Evolutionary conservation across 2,113 vertebrate genomes (phyloP).

Genomic region (Scartelaos histophorus): DNA sequence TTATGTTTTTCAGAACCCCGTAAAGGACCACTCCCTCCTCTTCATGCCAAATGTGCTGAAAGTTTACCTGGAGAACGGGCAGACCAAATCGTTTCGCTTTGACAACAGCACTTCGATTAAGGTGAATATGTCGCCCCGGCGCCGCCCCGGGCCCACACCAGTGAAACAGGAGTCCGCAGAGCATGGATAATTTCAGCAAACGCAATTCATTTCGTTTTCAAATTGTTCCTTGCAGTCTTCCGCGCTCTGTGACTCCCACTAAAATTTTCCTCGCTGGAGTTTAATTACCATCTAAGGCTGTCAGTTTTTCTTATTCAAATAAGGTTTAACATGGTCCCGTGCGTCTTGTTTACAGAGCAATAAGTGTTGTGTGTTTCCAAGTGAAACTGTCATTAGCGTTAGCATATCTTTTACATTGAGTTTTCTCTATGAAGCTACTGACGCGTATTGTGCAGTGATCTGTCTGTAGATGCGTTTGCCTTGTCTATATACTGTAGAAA

Average conservation of each 20-base stretch:
- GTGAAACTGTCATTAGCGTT: background rate
- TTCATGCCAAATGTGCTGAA: slow-evolving; percentile 99
- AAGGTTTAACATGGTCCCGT: background rate
- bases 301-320: slow-evolving; percentile 9
- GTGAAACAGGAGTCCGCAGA: slow-evolving; percentile 26
- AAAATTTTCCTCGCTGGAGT: slow-evolving; percentile 6
- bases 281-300: slow-evolving; percentile 29
- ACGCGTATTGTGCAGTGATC: background rate
- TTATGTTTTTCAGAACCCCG: slow-evolving; percentile 84
- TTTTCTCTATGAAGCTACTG: background rate
- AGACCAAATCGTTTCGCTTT: slow-evolving; percentile 98
- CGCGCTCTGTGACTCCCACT: slow-evolving; percentile 5
- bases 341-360: background rate
- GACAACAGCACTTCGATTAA: slow-evolving; percentile 96
- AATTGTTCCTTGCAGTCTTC: slow-evolving; percentile 15
- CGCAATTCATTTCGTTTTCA: slow-evolving; percentile 42
- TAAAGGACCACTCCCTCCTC: slow-evolving; percentile 95
- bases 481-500: too few relatives aligned
- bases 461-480: too few relatives aligned
- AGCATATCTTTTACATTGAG: background rate
- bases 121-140: slow-evolving; percentile 69
- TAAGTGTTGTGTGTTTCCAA: background rate
- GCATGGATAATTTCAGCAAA: slow-evolving; percentile 37
- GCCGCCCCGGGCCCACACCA: background rate
- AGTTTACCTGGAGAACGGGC: slow-evolving; percentile 97